Evolutionary conservation across 2,113 vertebrate genomes (phyloP), one percentile per base, ranked within the genome.

Genomic region (Pseudorasbora parva): DNA sequence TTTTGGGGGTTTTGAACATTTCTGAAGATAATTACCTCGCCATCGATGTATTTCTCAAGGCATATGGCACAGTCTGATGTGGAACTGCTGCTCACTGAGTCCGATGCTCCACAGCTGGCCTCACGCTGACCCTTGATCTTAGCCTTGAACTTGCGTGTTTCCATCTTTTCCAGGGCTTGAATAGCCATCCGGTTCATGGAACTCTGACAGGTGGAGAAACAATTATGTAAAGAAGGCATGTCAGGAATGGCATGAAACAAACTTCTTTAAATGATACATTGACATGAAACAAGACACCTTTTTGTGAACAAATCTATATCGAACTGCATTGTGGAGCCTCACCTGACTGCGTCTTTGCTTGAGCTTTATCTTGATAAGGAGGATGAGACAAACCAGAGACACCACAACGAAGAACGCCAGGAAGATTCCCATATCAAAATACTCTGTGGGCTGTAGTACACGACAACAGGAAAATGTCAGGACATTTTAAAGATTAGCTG

Each of bases 341-440:
- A 99, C 98, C 98, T 99, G 98, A 91, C 97, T 99, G 73, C 96
- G 95, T 8, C 98, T 94, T 82, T 99, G 98, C 90, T 99, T 99
- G 86, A 99, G 94, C 89, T 99, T 99, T 93, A 99, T 99, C 94
- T 99, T 99, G 94, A 99, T 96, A 37, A 99, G 97, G 76, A 99
- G 96, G 88, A 99, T 94, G 87, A 99, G 97, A 91, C 97, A 99
- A 68, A 99, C 98, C 83, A 99, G 93, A 85, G 98, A 98, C 82
- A 99, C 98, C 27, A 99, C 96, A 78, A 99, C 96, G 27, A 99
- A 99, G 93, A 99, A 99, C 11, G 98, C 97, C 93, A 99, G 91
- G 93, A 99, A 99, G 91, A 99, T 98, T 21, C 97, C 98, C 98
- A 99, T 99, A 91, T 99, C 98, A 11, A 99, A 99, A 89, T 99